Conservation (phyloP, 2,888 invertebrate species). For the Ormyrus nitidulus region DNA sequence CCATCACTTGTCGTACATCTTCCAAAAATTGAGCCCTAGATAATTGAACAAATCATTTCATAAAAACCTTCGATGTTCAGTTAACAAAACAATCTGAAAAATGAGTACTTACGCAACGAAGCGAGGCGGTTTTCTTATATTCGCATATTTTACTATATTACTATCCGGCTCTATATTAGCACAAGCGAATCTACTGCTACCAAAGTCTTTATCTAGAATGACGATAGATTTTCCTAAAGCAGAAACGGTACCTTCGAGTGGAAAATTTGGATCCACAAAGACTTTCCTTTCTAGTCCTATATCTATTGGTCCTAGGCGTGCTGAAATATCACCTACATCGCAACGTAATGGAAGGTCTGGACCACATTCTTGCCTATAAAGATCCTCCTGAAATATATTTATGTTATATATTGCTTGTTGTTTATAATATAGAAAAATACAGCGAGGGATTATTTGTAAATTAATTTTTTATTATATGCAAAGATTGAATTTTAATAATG, state of each 20-base stretch:
- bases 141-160: constrained; percentile 92
- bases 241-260: constrained; percentile 85
- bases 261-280: constrained; percentile 91
- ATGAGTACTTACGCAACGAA: constrained; percentile 86
- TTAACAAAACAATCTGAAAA: neutral
- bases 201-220: constrained; percentile 85
- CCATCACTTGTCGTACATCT: constrained; percentile 88
- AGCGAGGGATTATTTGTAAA: too few species aligned
- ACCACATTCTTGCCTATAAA: constrained; percentile 92
- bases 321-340: constrained; percentile 92
- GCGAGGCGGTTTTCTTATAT: constrained; percentile 89
- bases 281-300: constrained; percentile 87
- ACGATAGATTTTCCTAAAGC: constrained; percentile 92
- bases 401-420: too few species aligned
- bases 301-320: constrained; percentile 88
- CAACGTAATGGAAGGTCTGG: constrained; percentile 92
- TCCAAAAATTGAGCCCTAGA: constrained; percentile 88
- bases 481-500: too few species aligned
- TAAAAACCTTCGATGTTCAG: too few species aligned
- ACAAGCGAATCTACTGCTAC: constrained; percentile 87
- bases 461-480: too few species aligned
- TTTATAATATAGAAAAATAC: too few species aligned
- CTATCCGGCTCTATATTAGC: constrained; percentile 94
- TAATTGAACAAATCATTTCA: constrained; percentile 19
- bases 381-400: constrained; percentile 80